Evolutionary conservation across 2,113 vertebrate genomes (phyloP).

Genomic region (Solea senegalensis): DNA sequence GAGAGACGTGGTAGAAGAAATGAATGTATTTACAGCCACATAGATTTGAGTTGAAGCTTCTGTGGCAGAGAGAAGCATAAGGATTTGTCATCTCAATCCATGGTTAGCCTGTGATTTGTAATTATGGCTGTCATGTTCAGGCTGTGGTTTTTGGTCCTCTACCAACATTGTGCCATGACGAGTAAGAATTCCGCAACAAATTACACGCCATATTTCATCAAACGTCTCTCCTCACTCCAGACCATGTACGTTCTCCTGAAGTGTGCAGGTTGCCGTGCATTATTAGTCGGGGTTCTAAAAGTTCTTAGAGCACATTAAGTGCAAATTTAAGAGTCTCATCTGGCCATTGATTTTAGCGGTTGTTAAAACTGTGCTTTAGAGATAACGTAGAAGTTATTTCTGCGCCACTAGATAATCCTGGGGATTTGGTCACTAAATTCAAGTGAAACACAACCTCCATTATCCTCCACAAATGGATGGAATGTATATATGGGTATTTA

Average conservation of each 20-base stretch:
- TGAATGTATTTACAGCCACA: slow-evolving; percentile 14
- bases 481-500: background rate
- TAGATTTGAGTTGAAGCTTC: background rate
- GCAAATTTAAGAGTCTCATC: slow-evolving; percentile 13
- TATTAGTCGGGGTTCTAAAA: background rate
- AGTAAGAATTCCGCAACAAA: background rate
- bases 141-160: background rate
- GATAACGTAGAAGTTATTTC: background rate
- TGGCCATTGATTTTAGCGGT: slow-evolving; percentile 15
- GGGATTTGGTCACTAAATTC: slow-evolving; percentile 5
- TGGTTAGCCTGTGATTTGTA: background rate
- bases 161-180: too few relatives aligned
- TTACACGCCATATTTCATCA: background rate
- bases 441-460: slow-evolving; percentile 1
- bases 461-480: slow-evolving; percentile 6
- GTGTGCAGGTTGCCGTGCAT: background rate
- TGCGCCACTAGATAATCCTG: slow-evolving; percentile 9
- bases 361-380: slow-evolving; percentile 1
- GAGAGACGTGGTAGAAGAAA: background rate
- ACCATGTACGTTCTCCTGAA: too few relatives aligned
- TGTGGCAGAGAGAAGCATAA: background rate
- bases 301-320: background rate
- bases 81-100: background rate
- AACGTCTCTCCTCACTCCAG: background rate
- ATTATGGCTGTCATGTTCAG: background rate